phyloP scores from a whole-genome alignment of 2,113 vertebrate species.

The Phalacrocorax aristotelis region DNA sequence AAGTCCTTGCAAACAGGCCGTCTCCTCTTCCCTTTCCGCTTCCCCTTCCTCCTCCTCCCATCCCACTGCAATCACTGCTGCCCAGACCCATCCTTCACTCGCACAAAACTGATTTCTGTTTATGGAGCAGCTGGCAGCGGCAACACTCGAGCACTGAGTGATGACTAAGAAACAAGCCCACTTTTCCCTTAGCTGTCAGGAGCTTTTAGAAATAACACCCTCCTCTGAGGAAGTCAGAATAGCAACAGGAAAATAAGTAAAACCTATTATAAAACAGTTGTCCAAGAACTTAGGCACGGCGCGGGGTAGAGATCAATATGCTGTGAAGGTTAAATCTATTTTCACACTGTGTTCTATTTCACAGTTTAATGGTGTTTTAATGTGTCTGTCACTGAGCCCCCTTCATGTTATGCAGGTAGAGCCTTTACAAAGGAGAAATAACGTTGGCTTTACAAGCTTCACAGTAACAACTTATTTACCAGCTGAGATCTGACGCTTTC shows the following conservation, averaged over 20 bases:
- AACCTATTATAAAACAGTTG: slow-evolving; percentile 86
- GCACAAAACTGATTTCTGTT: slow-evolving; percentile 70
- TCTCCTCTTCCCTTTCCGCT: slow-evolving; percentile 37
- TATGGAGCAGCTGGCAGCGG: slow-evolving; percentile 68
- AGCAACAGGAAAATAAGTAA: slow-evolving; percentile 84
- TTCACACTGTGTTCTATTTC: slow-evolving; percentile 88
- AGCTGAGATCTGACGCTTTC: slow-evolving; percentile 68
- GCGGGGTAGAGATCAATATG: slow-evolving; percentile 76
- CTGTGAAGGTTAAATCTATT: slow-evolving; percentile 90
- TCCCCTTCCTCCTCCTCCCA: slow-evolving; percentile 38
- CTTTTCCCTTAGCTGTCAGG: slow-evolving; percentile 76
- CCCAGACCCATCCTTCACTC: slow-evolving; percentile 61
- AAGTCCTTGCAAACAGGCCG: slow-evolving; percentile 41
- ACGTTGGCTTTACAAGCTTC: slow-evolving; percentile 65
- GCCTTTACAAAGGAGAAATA: slow-evolving; percentile 74
- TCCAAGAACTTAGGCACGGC: slow-evolving; percentile 78
- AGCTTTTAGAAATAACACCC: slow-evolving; percentile 79
- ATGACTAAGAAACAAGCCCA: slow-evolving; percentile 66
- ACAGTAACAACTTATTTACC: slow-evolving; percentile 80
- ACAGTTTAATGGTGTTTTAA: slow-evolving; percentile 91
- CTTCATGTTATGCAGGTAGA: slow-evolving; percentile 80
- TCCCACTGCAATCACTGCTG: slow-evolving; percentile 58
- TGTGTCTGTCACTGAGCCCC: slow-evolving; percentile 84
- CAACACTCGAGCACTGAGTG: slow-evolving; percentile 46
- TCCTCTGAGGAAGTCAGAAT: slow-evolving; percentile 80